Conservation (phyloP, 1,140 invertebrate species). For the Sipha flava region DNA sequence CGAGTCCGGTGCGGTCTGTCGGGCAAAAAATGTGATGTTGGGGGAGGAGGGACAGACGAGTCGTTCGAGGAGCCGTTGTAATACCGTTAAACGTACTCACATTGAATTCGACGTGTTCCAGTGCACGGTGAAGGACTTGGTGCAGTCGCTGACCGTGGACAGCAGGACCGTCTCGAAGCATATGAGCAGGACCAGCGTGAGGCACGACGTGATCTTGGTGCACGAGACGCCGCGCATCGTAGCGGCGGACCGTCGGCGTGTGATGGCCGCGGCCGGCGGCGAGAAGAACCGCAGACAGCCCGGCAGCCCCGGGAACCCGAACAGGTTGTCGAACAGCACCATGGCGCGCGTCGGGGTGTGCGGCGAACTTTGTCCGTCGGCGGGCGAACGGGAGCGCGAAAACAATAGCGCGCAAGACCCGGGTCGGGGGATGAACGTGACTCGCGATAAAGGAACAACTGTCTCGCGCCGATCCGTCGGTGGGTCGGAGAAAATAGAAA, state of each 20-base stretch:
- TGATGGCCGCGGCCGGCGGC: not conserved
- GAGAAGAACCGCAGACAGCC: conserved; percentile 1
- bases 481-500: no score
- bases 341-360: not conserved
- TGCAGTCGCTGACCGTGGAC: conserved; percentile 64
- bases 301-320: conserved; percentile 7
- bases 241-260: not conserved
- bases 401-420: no score
- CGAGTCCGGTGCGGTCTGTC: not conserved
- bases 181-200: conserved; percentile 61
- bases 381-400: not conserved
- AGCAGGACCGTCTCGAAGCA: conserved; percentile 68
- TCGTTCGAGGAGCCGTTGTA: not conserved
- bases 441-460: no score
- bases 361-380: not conserved
- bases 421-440: no score
- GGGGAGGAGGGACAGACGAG: no score
- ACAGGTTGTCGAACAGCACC: conserved; percentile 17
- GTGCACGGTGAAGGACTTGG: conserved; percentile 73
- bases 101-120: conserved; percentile 78
- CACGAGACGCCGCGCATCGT: conserved; percentile 35
- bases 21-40: not conserved
- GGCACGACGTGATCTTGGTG: conserved; percentile 50
- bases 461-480: no score
- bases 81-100: conserved; percentile 46